A percentile compares a stretch with the other conserved stretches of the same genome.
Evolutionary conservation across 2,888 invertebrate species (phyloP).

Genomic region (Phorcus lineatus): DNA sequence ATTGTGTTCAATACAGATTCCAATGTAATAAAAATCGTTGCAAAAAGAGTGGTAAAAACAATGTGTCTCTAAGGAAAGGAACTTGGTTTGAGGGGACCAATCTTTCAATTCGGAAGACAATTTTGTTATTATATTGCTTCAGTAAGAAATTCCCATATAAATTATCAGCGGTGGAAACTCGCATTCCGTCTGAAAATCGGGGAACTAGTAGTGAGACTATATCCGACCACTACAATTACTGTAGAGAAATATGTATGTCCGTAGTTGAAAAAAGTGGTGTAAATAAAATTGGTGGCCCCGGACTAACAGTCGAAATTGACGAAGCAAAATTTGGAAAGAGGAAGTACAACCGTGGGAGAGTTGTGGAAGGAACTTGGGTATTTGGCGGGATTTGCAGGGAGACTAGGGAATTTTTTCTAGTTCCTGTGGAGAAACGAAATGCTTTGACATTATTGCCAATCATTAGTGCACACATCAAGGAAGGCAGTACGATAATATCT

Average conservation of each 20-base stretch:
- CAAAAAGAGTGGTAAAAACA: not conserved
- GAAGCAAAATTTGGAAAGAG: not conserved
- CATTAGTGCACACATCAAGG: no score
- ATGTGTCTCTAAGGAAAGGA: not conserved
- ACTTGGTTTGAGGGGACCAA: not conserved
- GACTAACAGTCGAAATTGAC: not conserved
- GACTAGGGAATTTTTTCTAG: not conserved
- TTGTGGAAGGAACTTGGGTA: constrained; percentile 18
- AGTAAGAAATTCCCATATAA: not conserved
- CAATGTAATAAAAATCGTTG: not conserved
- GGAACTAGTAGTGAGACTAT: no score
- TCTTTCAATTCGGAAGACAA: not conserved
- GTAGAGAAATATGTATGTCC: no score
- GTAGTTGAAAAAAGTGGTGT: no score
- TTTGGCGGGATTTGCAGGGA: constrained; percentile 1
- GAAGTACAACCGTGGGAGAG: not conserved
- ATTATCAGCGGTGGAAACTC: not conserved
- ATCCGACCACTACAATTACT: no score
- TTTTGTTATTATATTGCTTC: not conserved
- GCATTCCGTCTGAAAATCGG: not conserved
- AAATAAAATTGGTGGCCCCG: not conserved
- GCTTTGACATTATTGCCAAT: no score
- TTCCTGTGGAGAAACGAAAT: not conserved
- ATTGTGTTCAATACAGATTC: not conserved
- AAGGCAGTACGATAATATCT: no score